Base-by-base conservation (phyloP, 2,888 invertebrate species). In the Cheilosia variabilis region DNA sequence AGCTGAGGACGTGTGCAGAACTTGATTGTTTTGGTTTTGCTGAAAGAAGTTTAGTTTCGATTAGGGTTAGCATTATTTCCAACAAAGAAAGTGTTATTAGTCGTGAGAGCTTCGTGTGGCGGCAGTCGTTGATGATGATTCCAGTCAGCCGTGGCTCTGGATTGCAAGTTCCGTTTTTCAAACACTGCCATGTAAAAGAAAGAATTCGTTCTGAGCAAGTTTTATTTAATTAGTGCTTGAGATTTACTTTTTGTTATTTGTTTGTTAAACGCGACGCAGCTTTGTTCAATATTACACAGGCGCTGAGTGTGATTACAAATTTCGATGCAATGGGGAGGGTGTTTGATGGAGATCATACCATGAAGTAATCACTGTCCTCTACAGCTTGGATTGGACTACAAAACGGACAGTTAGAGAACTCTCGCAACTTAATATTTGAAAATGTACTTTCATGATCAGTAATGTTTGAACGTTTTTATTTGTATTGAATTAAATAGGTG, bases 21-120 rank as follows among this genome's bases (percentile, higher is more conserved):
- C 10, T 58, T 31, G 4, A 66, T 17, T 62, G 60, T 17, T 71
- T 22, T 47, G 52, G n/a, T 45, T 55, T 76, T 65, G 80, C 84
- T 84, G 84, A 84, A 84, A 84, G 62, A 80, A 75, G 55, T 84
- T 68, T 73, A 65, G 65, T 84, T 83, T 75, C 73, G 58, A 84
- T 84, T 84, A 84, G 43, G 68, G 68, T 81, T 82, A 82, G 81
- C 76, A 63, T 76, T 71, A 81, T 65, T 65, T 75, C 27, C 50
- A 76, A 63, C 47, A 73, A 50, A 66, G 31, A 53, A 77, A 37
- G 19, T 19, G 37, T 66, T 17, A 63, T 55, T 15, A 45, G 52
- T 43, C 47, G 13, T 52, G 65, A 17, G 50, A 17, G 17, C 34
- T 79, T 52, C 53, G 31, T 22, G 55, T 73, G 62, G 65, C 52